Base-by-base conservation (phyloP, 2,888 invertebrate species). In the Cancer borealis region DNA sequence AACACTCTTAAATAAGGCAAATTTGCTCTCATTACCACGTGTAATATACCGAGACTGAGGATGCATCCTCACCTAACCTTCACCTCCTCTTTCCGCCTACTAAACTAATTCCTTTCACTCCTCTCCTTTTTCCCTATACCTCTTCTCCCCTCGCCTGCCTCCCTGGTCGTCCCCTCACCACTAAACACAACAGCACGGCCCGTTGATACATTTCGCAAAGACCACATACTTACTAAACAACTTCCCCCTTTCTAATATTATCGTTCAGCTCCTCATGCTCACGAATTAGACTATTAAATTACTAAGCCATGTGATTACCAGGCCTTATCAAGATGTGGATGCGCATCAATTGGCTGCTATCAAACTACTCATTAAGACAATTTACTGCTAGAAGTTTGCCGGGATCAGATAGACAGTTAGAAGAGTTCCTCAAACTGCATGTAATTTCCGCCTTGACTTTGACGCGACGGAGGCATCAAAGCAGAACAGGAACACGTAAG, bases 401-500 rank as follows among this genome's bases (percentile, higher is more conserved):
- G 10, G 79, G 79, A 79, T 79, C 30, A 79, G 79, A 66, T 66
- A 66, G 66, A 66, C 66, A 66, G 17, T 0, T 6, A 66, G 66
- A 66, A 66, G 66, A n/a, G n/a, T 3, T 66, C n/a, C 3, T 66
- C 21, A 6, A n/a, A 6, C 66, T 66, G 66, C 66, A 66, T 14
- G 66, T 66, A 66, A 66, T 66, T 66, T 66, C 66, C n/a, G 66
- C n/a, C 66, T n/a, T 66, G 66, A 66, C 66, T 66, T n/a, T 66
- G n/a, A 66, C 21, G 66, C 66, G n/a, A 21, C 66, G 4, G 66
- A 66, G 66, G 66, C 21, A 66, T 66, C 21, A 3, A n/a, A 66
- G 66, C 66, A 66, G 66, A 66, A 66, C 66, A 66, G 5, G 66
- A 66, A 21, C n/a, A 6, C n/a, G 17, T 66, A 66, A 66, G 66